phyloP scores from a whole-genome alignment of 64 coral and sea anemone genomes.

The Anthopleura sola region DNA sequence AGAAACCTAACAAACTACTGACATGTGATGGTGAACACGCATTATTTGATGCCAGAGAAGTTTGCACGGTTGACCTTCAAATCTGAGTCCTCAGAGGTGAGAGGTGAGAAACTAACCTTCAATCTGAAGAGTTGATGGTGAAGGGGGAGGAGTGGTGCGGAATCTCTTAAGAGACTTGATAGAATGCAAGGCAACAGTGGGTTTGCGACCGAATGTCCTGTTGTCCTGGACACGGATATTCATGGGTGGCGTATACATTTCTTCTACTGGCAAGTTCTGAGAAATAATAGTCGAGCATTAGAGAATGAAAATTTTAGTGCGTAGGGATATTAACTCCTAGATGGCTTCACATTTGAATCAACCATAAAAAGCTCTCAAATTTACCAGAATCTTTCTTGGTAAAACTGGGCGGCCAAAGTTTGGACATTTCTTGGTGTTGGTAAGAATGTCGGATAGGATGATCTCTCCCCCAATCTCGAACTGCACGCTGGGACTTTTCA shows the following conservation, averaged over 20 bases:
- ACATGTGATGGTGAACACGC: too few relatives aligned
- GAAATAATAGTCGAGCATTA: not conserved
- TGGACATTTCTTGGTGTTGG: constrained; percentile 80
- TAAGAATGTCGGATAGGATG: constrained; percentile 72
- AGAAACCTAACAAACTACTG: too few relatives aligned
- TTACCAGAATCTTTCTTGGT: constrained; percentile 83
- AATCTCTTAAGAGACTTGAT: constrained; percentile 61
- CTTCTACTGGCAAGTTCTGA: constrained; percentile 89
- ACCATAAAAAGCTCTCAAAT: not conserved
- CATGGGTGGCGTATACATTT: constrained; percentile 79
- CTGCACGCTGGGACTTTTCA: constrained; percentile 86
- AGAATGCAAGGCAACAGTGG: constrained; percentile 74
- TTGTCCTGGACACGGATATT: constrained; percentile 93
- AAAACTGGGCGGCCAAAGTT: constrained; percentile 84
- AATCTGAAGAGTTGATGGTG: constrained; percentile 18
- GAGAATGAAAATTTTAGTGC: too few relatives aligned
- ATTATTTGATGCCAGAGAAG: too few relatives aligned
- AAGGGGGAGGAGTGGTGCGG: constrained; percentile 47
- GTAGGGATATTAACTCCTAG: too few relatives aligned
- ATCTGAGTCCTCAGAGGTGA: not conserved
- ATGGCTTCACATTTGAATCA: too few relatives aligned
- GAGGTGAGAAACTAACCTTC: constrained; percentile 35
- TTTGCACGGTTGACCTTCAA: too few relatives aligned
- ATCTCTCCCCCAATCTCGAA: constrained; percentile 85
- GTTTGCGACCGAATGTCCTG: constrained; percentile 88